Evolutionary conservation across 2,888 invertebrate genomes (phyloP).

Genomic region (Aromia moschata): DNA sequence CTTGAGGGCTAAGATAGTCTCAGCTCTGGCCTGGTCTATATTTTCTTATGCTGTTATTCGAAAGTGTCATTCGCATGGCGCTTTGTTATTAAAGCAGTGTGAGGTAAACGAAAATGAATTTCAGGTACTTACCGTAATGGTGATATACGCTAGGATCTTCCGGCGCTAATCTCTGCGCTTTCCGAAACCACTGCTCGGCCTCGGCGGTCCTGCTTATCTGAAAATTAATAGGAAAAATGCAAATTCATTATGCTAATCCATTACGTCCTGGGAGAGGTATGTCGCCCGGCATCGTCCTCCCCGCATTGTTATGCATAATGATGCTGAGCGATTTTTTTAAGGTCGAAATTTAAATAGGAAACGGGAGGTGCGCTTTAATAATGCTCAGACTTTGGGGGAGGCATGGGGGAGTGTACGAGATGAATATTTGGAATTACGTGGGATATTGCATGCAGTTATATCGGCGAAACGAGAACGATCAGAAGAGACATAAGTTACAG

Average conservation of each 20-base stretch:
- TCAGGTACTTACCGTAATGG: conserved; percentile 79
- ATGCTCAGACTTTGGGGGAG: neutral
- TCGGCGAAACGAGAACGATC: too few species aligned
- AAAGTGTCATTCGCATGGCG: too few species aligned
- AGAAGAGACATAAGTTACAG: too few species aligned
- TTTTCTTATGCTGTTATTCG: too few species aligned
- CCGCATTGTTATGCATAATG: conserved; percentile 11
- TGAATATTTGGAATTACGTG: too few species aligned
- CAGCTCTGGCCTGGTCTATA: too few species aligned
- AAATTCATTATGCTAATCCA: conserved; percentile 18
- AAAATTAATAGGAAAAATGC: conserved; percentile 33
- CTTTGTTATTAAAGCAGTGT: too few species aligned
- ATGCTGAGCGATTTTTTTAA: conserved; percentile 7
- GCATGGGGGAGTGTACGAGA: too few species aligned
- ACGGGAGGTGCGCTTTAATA: neutral
- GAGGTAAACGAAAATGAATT: conserved; percentile 17
- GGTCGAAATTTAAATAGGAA: neutral
- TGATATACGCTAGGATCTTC: conserved; percentile 86
- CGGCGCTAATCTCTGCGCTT: conserved; percentile 84
- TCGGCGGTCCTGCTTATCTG: conserved; percentile 83
- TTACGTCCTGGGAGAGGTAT: conserved; percentile 4
- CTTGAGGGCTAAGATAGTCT: too few species aligned
- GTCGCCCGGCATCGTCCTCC: neutral
- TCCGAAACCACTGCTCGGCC: conserved; percentile 89
- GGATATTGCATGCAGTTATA: too few species aligned